These are phyloP conservation scores for Drosophila punjabiensis DNA, from an alignment of 1,140 invertebrate species.

Conservation along the genomic window DNA sequence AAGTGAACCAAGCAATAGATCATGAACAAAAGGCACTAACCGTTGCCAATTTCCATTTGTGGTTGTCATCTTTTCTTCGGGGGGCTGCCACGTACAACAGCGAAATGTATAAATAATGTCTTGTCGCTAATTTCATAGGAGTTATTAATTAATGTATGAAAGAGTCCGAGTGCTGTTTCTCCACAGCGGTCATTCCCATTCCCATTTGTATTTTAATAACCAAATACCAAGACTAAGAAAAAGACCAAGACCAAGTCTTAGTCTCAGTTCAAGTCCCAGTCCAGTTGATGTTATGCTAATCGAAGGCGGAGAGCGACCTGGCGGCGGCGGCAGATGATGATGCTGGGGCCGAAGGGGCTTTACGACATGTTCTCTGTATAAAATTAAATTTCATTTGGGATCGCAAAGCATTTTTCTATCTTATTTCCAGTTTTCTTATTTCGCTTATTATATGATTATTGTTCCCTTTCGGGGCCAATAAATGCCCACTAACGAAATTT, in stretches of 20 bases:
- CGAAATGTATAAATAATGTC: constrained; percentile 65
- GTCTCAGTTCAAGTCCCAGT: constrained; percentile 23
- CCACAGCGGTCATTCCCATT: constrained; percentile 70
- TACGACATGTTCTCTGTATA: constrained; percentile 78
- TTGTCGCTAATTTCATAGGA: constrained; percentile 70
- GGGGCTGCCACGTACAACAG: constrained; percentile 30
- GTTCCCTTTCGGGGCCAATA: constrained; percentile 60
- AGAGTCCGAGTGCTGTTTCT: constrained; percentile 17
- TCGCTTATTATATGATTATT: constrained; percentile 66
- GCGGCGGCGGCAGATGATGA: not conserved
- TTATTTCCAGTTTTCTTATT: constrained; percentile 65
- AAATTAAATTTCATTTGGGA: constrained; percentile 74
- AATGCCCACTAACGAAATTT: constrained; percentile 56
- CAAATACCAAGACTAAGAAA: constrained; percentile 1
- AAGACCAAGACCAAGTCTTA: not conserved
- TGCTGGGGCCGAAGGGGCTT: constrained; percentile 43
- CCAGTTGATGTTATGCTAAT: constrained; percentile 82
- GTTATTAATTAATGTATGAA: constrained; percentile 77
- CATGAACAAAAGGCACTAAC: constrained; percentile 40
- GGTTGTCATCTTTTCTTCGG: constrained; percentile 2
- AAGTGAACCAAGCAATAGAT: constrained; percentile 34
- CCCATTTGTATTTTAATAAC: constrained; percentile 46
- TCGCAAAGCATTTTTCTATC: constrained; percentile 67
- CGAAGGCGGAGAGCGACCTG: constrained; percentile 41
- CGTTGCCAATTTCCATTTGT: constrained; percentile 38